phyloP scores from a whole-genome alignment of 2,888 invertebrate genomes.

The Caenorhabditis imperialis region DNA sequence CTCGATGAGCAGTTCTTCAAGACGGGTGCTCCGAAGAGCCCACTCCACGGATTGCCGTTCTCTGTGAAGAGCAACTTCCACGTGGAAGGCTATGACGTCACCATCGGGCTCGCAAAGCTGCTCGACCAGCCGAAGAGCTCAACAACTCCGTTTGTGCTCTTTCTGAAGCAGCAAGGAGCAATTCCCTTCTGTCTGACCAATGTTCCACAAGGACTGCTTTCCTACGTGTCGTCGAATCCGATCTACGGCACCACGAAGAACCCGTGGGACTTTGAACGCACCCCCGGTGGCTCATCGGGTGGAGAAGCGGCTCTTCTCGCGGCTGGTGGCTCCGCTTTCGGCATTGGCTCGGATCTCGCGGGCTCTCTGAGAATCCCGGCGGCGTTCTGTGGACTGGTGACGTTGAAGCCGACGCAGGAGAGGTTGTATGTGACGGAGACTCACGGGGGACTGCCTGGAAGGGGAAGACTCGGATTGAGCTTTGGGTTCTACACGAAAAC shows the following conservation, averaged over 20 bases:
- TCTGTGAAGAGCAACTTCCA: constrained; percentile 76
- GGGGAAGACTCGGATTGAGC: constrained; percentile 63
- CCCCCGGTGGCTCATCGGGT: constrained; percentile 80
- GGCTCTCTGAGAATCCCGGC: constrained; percentile 80
- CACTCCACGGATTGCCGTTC: constrained; percentile 76
- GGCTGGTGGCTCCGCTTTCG: constrained; percentile 79
- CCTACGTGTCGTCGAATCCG: constrained; percentile 78
- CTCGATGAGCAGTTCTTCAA: constrained; percentile 59
- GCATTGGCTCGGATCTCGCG: constrained; percentile 80
- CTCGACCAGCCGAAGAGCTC: constrained; percentile 59
- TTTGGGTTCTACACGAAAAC: constrained; percentile 74
- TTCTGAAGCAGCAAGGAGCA: constrained; percentile 77
- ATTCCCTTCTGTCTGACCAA: constrained; percentile 80
- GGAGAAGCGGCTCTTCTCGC: constrained; percentile 80
- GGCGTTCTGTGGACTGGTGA: constrained; percentile 79
- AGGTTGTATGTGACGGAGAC: constrained; percentile 59
- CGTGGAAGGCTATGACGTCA: constrained; percentile 77
- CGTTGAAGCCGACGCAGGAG: constrained; percentile 79
- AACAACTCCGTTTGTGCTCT: neutral
- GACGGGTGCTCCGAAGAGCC: constrained; percentile 63
- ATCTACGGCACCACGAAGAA: constrained; percentile 79
- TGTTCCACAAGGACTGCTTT: constrained; percentile 67
- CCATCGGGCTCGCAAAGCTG: constrained; percentile 77
- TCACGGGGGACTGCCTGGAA: constrained; percentile 71
- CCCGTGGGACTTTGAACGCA: constrained; percentile 77